Conservation (phyloP, 1,140 invertebrate genomes). For the Drosophila rhopaloa region DNA sequence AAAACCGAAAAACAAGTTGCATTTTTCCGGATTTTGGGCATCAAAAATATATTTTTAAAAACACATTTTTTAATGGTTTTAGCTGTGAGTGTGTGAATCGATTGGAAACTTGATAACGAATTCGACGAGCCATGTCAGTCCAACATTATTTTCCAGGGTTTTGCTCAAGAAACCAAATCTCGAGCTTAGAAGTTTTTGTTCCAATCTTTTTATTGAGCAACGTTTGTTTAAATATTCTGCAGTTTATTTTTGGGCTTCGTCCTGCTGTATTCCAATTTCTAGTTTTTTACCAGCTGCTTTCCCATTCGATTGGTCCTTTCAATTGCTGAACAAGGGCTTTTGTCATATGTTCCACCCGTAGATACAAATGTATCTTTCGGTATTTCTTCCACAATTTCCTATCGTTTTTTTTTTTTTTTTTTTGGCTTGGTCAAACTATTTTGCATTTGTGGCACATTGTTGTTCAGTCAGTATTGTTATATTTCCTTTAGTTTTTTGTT, state of each 20-base stretch:
- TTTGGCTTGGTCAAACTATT: conserved; percentile 49
- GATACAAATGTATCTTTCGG: conserved; percentile 38
- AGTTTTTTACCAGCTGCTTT: conserved; percentile 1
- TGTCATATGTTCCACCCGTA: conserved; percentile 33
- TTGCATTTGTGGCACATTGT: conserved; percentile 42
- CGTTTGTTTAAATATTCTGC: background rate
- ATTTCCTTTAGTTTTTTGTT: conserved; percentile 55
- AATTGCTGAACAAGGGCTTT: conserved; percentile 32
- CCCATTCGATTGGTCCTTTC: conserved; percentile 13
- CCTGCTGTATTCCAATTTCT: background rate
- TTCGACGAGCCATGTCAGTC: too few relatives aligned
- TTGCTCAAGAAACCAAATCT: too few relatives aligned
- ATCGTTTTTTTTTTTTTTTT: conserved; percentile 8
- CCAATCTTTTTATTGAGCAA: too few relatives aligned
- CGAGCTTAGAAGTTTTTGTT: too few relatives aligned
- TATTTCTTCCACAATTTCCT: conserved; percentile 26
- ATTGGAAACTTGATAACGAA: too few relatives aligned
- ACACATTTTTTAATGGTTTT: too few relatives aligned
- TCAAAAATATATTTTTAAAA: too few relatives aligned
- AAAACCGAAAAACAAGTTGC: too few relatives aligned
- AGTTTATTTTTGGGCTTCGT: background rate
- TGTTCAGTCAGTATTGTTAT: conserved; percentile 18
- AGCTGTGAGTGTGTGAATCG: too few relatives aligned
- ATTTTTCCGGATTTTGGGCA: too few relatives aligned
- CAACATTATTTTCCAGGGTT: too few relatives aligned